phyloP scores from a whole-genome alignment of 2,113 vertebrate genomes.

The Mastomys coucha region DNA sequence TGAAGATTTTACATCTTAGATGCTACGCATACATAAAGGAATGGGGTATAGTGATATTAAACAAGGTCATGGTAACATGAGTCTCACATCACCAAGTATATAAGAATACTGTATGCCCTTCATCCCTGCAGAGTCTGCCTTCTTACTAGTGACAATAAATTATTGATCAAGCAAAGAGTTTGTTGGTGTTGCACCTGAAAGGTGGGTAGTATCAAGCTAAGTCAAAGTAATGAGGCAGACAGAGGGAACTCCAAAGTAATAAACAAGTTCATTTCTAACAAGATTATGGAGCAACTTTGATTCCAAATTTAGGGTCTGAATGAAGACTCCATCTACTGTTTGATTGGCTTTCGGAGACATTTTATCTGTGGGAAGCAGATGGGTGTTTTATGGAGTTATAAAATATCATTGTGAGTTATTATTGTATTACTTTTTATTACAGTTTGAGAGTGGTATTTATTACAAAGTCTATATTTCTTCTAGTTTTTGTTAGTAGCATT shows the following conservation, averaged over 20 bases:
- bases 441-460: constrained; percentile 11
- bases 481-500: constrained; percentile 29
- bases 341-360: constrained; percentile 16
- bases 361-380: constrained; percentile 56
- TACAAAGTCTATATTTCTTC: not conserved
- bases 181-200: not conserved
- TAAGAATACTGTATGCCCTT: not conserved
- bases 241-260: not conserved
- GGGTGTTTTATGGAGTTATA: constrained; percentile 20
- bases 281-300: not conserved
- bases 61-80: not conserved
- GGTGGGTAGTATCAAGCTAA: not conserved
- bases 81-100: not conserved
- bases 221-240: not conserved
- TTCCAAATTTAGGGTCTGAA: constrained; percentile 6
- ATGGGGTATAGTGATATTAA: not conserved
- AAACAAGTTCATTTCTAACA: constrained; percentile 27
- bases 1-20: not conserved
- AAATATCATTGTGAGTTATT: constrained; percentile 60
- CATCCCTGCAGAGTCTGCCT: not conserved
- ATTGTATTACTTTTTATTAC: constrained; percentile 36
- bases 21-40: not conserved
- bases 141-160: not conserved
- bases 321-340: not conserved
- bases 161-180: not conserved